Base-by-base conservation (phyloP, 2,113 vertebrate genomes). In the Melierax canorus region DNA sequence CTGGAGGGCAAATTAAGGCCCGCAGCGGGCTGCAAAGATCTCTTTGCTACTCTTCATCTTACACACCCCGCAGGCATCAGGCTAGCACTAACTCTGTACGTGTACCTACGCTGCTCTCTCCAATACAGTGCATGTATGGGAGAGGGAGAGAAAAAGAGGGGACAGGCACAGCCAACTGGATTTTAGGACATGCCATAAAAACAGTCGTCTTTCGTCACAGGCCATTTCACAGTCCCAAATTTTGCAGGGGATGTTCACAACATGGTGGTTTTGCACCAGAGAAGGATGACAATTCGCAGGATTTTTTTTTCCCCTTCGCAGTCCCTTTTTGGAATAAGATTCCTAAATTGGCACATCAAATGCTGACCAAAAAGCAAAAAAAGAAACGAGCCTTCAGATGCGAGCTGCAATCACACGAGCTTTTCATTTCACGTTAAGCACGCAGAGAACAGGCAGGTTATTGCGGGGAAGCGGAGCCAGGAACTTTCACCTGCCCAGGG, bases 401-500 rank as follows among this genome's bases (percentile, higher is more conserved):
- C 2, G 3, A 32, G 81, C 90, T 73, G 92, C 62, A 76, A 38
- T 58, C 72, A 69, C 23, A 45, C 3, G 1, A 59, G 90, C 39
- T 88, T 59, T 48, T 56, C 78, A 30, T 48, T 59, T 48, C 55
- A 2, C 0, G 7, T 34, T 50, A 75, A 72, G 48, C 64, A 34
- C 1, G 1, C 0, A 1, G 68, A 72, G 62, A 90, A 46, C 41
- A 15, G 72, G 36, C 78, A 32, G 53, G 55, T 72, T 69, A 30
- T 76, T 72, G 43, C 12, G 46, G 46, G 59, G 58, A 77, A 69
- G 34, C 2, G 23, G 27, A 72, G 71, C 71, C 80, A 80, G 67
- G 89, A 97, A 95, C 95, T 97, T 95, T 95, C 92, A 95, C 90
- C 94, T 69, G 92, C 50, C 58, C 43, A 10, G 50, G 82, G 63